Evolutionary conservation across 2,888 invertebrate species (phyloP), one percentile per base, ranked within the genome.

Genomic region (Pelosia muscerda): DNA sequence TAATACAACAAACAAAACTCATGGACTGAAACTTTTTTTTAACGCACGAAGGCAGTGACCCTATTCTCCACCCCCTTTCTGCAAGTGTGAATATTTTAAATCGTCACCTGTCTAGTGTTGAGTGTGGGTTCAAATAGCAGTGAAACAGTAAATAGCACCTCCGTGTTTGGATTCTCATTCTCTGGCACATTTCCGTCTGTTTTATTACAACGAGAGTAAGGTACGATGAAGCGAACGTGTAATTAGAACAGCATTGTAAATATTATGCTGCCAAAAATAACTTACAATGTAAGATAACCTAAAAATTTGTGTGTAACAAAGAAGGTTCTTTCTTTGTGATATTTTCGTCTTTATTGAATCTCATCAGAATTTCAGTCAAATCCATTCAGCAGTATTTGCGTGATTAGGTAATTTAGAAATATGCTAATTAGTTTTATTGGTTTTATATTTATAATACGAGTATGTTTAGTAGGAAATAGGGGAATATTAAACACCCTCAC

Each of bases 11-110:
- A 38, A 38, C 38, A 15, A 13, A 38, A 13, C 38, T 38, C 15
- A 38, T 38, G 38, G 15, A 38, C 10, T 38, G 5, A n/a, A 19
- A 19, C 8, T 49, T 11, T 49, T 19, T 49, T 49, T 49, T 9
- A 23, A 55, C 22, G 13, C 1, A 3, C 4, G 54, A 25, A 56
- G 26, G 25, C 15, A n/a, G 22, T 55, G 23, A 38, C 55, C 25
- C 63, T 55, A 28, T 1, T 54, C 19, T 5, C 34, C 63, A 70
- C 56, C 53, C 73, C 68, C 22, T 64, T 71, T 62, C 49, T 63
- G 65, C 68, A 69, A 74, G 74, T 76, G 69, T 68, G 73, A 76
- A 79, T 70, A 68, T 68, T 76, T 75, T 73, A 62, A 74, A 75
- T 74, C 68, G 57, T 66, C 59, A 68, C 65, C 69, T 72, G 66